Evolutionary conservation across 2,113 vertebrate genomes (phyloP).

Genomic region (Nansenia antarctica): DNA sequence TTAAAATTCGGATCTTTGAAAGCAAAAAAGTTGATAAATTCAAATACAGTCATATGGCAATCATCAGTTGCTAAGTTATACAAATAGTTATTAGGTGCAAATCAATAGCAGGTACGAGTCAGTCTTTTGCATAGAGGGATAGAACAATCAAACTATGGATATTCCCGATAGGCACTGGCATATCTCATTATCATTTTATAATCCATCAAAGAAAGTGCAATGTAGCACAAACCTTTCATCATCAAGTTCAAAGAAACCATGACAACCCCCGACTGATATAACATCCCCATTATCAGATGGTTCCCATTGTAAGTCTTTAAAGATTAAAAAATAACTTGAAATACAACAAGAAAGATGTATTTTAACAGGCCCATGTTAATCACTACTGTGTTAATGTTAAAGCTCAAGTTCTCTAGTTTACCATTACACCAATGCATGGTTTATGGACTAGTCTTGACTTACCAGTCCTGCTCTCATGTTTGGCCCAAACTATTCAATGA

Average conservation of each 20-base stretch:
- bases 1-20: too few species aligned
- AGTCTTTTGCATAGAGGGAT: too few species aligned
- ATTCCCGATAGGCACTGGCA: slow-evolving; percentile 48
- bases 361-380: slow-evolving; percentile 20
- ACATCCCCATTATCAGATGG: slow-evolving; percentile 58
- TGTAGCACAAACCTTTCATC: slow-evolving; percentile 59
- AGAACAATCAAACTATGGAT: slow-evolving; percentile 32
- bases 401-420: too few species aligned
- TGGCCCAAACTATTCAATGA: too few species aligned
- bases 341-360: slow-evolving; percentile 41
- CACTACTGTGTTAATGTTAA: background rate
- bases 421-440: too few species aligned
- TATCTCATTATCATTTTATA: slow-evolving; percentile 61
- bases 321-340: slow-evolving; percentile 45
- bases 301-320: slow-evolving; percentile 54
- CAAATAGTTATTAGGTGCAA: too few species aligned
- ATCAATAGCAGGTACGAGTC: too few species aligned
- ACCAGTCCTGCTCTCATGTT: too few species aligned
- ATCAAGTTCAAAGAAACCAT: slow-evolving; percentile 61
- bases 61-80: too few species aligned
- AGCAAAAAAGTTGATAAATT: too few species aligned
- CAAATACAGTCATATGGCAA: too few species aligned
- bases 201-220: slow-evolving; percentile 65
- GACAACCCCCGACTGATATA: slow-evolving; percentile 37
- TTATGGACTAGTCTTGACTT: too few species aligned